A percentile compares a stretch with the other conserved stretches of the same genome.
Evolutionary conservation across 2,113 vertebrate genomes (phyloP).

Genomic region (Eptesicus fuscus): DNA sequence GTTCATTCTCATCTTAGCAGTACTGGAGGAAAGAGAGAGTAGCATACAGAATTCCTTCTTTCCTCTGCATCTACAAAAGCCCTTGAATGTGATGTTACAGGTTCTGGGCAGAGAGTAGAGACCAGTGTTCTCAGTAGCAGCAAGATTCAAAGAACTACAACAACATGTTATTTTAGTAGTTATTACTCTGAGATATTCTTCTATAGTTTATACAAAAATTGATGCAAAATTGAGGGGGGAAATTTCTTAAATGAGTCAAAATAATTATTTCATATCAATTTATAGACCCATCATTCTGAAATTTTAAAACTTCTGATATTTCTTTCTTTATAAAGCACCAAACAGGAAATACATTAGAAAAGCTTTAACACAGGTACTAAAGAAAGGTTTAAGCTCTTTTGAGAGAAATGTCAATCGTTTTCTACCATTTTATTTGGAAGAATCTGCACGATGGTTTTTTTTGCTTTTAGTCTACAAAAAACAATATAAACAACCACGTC

Average conservation of each 20-base stretch:
- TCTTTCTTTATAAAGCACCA: not conserved
- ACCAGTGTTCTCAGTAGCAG: not conserved
- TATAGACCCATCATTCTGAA: not conserved
- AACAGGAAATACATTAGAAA: not conserved
- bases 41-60: not conserved
- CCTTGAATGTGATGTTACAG: not conserved
- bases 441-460: not conserved
- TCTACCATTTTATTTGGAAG: not conserved
- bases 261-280: not conserved
- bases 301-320: not conserved
- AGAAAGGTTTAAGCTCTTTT: not conserved
- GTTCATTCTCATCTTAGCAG: not conserved
- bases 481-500: not conserved
- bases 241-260: not conserved
- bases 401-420: not conserved
- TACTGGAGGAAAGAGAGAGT: not conserved
- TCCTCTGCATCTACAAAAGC: not conserved
- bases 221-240: not conserved
- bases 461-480: not conserved
- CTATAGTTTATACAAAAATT: not conserved
- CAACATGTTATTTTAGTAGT: not conserved
- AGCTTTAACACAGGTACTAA: not conserved
- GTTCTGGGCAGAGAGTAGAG: not conserved
- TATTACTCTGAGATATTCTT: not conserved
- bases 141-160: not conserved